Percentiles rank a stretch among this genome's conserved stretches.
These are phyloP conservation scores for Erethizon dorsatum DNA, from an alignment of 2,797 vertebrate species.

Conservation along the genomic window DNA sequence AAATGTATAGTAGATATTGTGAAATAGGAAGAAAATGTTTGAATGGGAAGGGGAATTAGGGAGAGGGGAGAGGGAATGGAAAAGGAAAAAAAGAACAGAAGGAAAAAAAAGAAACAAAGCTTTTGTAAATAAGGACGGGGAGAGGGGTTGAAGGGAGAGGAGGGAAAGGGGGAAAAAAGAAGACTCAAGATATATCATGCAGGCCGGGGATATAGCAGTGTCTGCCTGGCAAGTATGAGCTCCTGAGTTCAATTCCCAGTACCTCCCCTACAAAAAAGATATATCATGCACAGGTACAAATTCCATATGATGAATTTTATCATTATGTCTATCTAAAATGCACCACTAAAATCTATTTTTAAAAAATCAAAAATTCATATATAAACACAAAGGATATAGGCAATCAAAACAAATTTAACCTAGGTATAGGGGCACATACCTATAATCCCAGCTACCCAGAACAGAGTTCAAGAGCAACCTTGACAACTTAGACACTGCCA, in stretches of 20 bases:
- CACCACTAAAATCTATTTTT: no score
- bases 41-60: not conserved
- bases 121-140: not conserved
- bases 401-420: slow-evolving; percentile 39
- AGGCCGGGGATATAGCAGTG: no score
- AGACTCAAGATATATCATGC: no score
- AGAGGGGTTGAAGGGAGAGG: not conserved
- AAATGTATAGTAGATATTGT: not conserved
- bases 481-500: not conserved
- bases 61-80: not conserved
- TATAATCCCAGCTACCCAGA: not conserved
- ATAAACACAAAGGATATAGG: not conserved
- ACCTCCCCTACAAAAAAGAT: no score
- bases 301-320: no score
- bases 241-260: no score
- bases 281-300: no score
- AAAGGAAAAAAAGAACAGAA: not conserved
- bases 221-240: no score
- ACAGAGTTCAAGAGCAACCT: not conserved
- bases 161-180: not conserved
- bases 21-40: not conserved
- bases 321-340: no score
- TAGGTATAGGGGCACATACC: not conserved
- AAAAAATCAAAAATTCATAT: not conserved
- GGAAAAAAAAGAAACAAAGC: not conserved